Percentiles rank a stretch among this genome's conserved stretches.
These are phyloP conservation scores for Uropsilus gracilis DNA, from an alignment of 2,113 vertebrate genomes.

Conservation along the genomic window DNA sequence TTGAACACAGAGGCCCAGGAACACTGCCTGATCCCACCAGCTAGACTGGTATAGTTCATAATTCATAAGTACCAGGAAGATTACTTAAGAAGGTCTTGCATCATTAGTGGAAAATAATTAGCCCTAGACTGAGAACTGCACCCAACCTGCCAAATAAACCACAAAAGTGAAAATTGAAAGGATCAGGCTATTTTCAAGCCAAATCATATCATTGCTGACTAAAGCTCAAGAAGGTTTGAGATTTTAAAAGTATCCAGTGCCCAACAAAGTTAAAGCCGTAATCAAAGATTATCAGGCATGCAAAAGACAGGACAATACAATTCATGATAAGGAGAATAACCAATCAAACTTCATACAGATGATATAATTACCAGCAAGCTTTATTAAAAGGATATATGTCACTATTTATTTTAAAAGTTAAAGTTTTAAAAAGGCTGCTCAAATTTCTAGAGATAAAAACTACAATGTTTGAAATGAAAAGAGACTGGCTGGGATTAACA, in stretches of 20 bases:
- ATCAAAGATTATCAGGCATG: neutral
- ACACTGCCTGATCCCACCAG: neutral
- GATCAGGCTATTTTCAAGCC: neutral
- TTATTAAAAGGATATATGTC: neutral
- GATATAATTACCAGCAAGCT: neutral
- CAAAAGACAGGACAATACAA: neutral
- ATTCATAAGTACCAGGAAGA: neutral
- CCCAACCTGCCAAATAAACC: neutral
- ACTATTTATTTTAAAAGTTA: neutral
- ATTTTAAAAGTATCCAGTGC: neutral
- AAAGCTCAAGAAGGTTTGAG: neutral
- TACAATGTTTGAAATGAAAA: neutral
- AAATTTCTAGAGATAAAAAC: neutral
- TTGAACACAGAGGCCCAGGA: neutral
- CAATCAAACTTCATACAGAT: neutral
- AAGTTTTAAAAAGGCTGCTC: neutral
- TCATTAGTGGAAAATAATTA: slow-evolving; percentile 1
- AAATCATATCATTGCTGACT: neutral
- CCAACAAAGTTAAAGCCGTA: neutral
- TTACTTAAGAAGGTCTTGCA: slow-evolving; percentile 5
- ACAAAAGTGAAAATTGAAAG: neutral
- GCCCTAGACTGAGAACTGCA: neutral
- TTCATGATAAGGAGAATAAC: neutral
- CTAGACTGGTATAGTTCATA: neutral
- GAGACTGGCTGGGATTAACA: neutral